phyloP scores from a whole-genome alignment of 2,113 vertebrate species.

The Scartelaos histophorus region DNA sequence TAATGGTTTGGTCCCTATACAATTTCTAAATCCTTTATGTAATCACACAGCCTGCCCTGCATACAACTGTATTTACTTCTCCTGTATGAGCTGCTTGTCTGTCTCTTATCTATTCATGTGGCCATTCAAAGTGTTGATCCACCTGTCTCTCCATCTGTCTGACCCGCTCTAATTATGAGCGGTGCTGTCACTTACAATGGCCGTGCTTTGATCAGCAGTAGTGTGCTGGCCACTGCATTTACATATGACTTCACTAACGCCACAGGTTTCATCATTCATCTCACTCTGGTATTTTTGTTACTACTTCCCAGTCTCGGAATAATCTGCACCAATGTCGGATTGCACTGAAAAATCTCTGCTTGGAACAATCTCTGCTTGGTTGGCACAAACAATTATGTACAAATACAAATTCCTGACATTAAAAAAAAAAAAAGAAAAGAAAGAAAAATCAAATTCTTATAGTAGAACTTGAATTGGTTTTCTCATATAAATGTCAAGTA shows the following conservation, averaged over 20 bases:
- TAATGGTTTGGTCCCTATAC: background rate
- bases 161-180: conserved; percentile 34
- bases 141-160: conserved; percentile 58
- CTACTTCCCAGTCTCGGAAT: background rate
- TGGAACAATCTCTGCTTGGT: too few species aligned
- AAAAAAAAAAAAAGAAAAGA: too few species aligned
- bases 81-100: conserved; percentile 49
- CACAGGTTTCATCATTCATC: background rate
- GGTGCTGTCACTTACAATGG: conserved; percentile 37
- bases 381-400: too few species aligned
- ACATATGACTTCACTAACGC: conserved; percentile 6
- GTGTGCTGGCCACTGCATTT: conserved; percentile 7
- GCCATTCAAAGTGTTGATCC: conserved; percentile 54
- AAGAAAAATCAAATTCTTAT: too few species aligned
- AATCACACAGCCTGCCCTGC: conserved; percentile 3
- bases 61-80: conserved; percentile 23
- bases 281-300: background rate
- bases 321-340: too few species aligned
- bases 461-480: too few species aligned
- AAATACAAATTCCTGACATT: too few species aligned
- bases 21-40: background rate
- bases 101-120: conserved; percentile 48
- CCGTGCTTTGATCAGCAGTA: conserved; percentile 24
- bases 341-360: too few species aligned
- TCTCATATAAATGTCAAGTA: too few species aligned